These are phyloP conservation scores for Hyphantria cunea DNA, from an alignment of 1,140 invertebrate genomes.

Conservation along the genomic window DNA sequence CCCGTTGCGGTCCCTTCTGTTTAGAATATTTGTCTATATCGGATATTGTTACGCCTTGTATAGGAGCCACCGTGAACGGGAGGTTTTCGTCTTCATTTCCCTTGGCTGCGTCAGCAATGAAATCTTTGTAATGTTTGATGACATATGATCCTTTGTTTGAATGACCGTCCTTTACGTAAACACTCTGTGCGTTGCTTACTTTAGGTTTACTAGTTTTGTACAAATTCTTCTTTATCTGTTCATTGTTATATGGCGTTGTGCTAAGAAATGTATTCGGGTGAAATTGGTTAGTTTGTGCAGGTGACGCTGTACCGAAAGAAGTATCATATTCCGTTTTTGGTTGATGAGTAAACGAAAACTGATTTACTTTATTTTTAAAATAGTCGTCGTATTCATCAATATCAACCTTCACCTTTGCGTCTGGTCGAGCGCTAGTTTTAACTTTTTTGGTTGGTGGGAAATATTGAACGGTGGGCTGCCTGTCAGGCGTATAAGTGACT, in stretches of 20 bases:
- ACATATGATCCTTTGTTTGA: slow-evolving; percentile 56
- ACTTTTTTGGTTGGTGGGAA: slow-evolving; percentile 56
- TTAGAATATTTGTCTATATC: slow-evolving; percentile 30
- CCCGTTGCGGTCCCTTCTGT: slow-evolving; percentile 28
- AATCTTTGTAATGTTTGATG: slow-evolving; percentile 65
- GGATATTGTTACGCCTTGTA: slow-evolving; percentile 41
- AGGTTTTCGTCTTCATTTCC: slow-evolving; percentile 50
- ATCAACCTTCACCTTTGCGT: slow-evolving; percentile 39
- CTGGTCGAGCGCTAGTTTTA: not conserved
- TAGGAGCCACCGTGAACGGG: slow-evolving; percentile 43
- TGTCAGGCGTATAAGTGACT: slow-evolving; percentile 42
- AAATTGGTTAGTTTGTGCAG: not conserved
- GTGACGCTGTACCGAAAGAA: slow-evolving; percentile 5
- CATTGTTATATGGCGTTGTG: slow-evolving; percentile 10
- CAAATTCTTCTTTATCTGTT: slow-evolving; percentile 38
- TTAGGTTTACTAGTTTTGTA: slow-evolving; percentile 43
- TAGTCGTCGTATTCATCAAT: slow-evolving; percentile 48
- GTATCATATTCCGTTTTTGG: slow-evolving; percentile 32
- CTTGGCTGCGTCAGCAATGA: slow-evolving; percentile 54
- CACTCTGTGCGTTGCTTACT: slow-evolving; percentile 27
- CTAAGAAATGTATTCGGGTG: not conserved
- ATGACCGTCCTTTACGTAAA: slow-evolving; percentile 37
- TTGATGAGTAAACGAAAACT: slow-evolving; percentile 37
- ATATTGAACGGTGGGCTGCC: slow-evolving; percentile 63
- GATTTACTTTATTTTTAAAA: slow-evolving; percentile 53